Evolutionary conservation across 2,888 invertebrate species (phyloP), one percentile per base, ranked within the genome.

Genomic region (Zaprionus bogoriensis): DNA sequence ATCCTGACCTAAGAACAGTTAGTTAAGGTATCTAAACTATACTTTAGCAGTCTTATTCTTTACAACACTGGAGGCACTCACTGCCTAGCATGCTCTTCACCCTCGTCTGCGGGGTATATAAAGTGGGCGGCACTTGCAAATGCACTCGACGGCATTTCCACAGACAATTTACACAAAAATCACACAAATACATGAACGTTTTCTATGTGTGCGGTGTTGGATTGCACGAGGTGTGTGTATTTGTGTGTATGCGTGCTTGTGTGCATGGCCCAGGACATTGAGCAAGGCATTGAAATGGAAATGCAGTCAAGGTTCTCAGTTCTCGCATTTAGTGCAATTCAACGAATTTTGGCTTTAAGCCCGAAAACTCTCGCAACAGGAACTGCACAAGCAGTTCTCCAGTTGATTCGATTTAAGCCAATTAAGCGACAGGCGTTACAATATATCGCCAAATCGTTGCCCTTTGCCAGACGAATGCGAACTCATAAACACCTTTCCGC

Each of bases 401-500:
- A 50, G 22, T 54, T 10, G 4, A 36, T 20, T 48, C 22, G 22
- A 50, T 54, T 59, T 46, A 62, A 63, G 54, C 62, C 68, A 79
- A 81, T 72, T 84, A 65, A 28, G 14, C 42, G 55, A 5, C 55
- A 41, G 45, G 60, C 57, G 41, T 53, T 53, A 61, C 38, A 47
- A 36, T 36, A 41, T 14, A 54, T 25, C 22, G n/a, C 39, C 17
- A 59, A 72, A 81, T 75, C 80, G 60, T 59, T 59, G 60, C 7
- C 25, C 45, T 62, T 45, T 60, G 61, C 53, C 55, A 51, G 20
- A 32, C 44, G 50, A 62, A 55, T 55, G 46, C 30, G 45, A 67
- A 67, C 72, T 65, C 61, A 77, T 83, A 86, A 86, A 77, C 81
- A 86, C 84, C 77, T 86, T 81, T 86, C 84, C 81, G 84, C 77